A percentile compares a stretch with the other conserved stretches of the same genome.
These are phyloP conservation scores for Girardinus metallicus DNA, from an alignment of 2,797 vertebrate genomes.

Conservation along the genomic window DNA sequence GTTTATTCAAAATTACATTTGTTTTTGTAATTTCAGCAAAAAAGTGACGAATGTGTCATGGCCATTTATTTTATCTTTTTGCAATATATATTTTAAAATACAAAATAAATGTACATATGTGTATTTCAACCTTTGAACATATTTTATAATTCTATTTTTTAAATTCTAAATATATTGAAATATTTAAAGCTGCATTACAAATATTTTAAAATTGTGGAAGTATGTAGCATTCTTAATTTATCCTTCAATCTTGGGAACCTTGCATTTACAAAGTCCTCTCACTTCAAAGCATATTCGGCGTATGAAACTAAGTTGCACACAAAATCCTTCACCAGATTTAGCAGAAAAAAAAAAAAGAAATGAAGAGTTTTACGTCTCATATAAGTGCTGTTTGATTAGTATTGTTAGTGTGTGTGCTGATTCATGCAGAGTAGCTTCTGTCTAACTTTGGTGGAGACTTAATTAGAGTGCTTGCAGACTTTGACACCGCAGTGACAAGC, in stretches of 20 bases:
- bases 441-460: conserved; percentile 66
- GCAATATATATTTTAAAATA: not conserved
- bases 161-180: not conserved
- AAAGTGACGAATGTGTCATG: conserved; percentile 19
- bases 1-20: conserved; percentile 26
- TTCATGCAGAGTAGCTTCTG: conserved; percentile 68
- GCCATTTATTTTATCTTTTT: not conserved
- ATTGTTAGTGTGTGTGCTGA: conserved; percentile 71
- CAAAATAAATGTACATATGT: not conserved
- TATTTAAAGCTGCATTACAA: not conserved
- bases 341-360: conserved; percentile 53
- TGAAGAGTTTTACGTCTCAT: conserved; percentile 64
- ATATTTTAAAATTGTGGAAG: conserved; percentile 8
- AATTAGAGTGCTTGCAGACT: conserved; percentile 81
- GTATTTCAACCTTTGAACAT: not conserved
- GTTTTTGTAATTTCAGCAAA: conserved; percentile 22
- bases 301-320: conserved; percentile 43
- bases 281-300: conserved; percentile 21
- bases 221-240: not conserved
- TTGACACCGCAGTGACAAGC: conserved; percentile 80
- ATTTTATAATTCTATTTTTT: not conserved
- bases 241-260: not conserved
- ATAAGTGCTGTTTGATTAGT: conserved; percentile 72
- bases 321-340: conserved; percentile 43
- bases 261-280: conserved; percentile 29